Evolutionary conservation across 1,140 invertebrate genomes (phyloP), one percentile per base, ranked within the genome.

Genomic region (Mizuhopecten yessoensis): DNA sequence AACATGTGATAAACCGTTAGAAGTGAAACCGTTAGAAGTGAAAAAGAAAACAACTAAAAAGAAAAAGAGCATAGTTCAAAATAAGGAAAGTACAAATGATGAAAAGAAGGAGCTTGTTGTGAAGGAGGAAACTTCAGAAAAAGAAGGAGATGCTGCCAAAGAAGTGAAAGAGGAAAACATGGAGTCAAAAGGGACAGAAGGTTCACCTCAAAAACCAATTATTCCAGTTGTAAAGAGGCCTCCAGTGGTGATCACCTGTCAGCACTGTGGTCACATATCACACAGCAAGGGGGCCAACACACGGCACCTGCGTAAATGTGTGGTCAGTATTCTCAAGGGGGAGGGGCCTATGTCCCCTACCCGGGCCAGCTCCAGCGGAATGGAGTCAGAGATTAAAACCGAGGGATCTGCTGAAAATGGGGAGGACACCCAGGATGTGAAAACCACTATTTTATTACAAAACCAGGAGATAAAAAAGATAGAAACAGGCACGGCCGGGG

Each of bases 211-310:
- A 0, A 11, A 34, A 57, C 33, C 75, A 33, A 86, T 36, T 86
- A 57, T 29, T 49, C 33, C 34, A 34, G 49, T 87, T 34, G 91
- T 75, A 34, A 90, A 92, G 75, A 86, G 86, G 23, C 86, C 86
- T n/a, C 86, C 39, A 34, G 87, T 90, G 39, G 23, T 88, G 34
- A 90, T 90, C 86, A 33, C 34, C 86, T 92, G 92, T 86, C 45
- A 88, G 20, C 42, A 90, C 34, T 92, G 92, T 90, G 90, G 90
- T 39, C 90, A 92, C 42, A 34, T 91, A 5, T 91, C 92, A 13
- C 45, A 87, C 33, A 90, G 92, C 29, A 92, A 92, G 88, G 87
- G 88, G 86, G 92, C 92, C 29, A 88, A 92, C 34, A 92, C 92
- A 34, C 90, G 90, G 34, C 92, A 92, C 89, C 87, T 92, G n/a